Evolutionary conservation across 2,113 vertebrate genomes (phyloP).

Genomic region (Gorsachius goisagi): DNA sequence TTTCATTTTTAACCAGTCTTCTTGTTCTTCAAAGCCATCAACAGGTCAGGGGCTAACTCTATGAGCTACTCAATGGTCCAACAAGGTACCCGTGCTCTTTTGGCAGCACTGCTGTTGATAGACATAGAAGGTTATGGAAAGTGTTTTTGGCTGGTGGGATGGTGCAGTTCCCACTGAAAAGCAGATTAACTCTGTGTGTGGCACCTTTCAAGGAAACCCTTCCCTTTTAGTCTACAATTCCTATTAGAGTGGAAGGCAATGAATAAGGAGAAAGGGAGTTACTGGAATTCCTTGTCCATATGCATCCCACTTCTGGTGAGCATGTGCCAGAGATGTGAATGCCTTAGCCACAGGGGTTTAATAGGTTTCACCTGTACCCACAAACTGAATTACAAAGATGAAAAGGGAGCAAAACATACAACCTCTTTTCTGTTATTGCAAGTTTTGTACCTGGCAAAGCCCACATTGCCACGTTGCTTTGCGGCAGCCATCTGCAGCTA

Average conservation of each 20-base stretch:
- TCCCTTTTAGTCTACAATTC: not conserved
- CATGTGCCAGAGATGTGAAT: not conserved
- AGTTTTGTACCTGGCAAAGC: conserved; percentile 32
- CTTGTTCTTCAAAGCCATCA: not conserved
- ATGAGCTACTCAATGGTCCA: not conserved
- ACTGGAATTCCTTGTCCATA: conserved; percentile 29
- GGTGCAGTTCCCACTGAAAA: not conserved
- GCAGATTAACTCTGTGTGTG: not conserved
- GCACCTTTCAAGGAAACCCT: not conserved
- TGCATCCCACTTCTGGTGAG: not conserved
- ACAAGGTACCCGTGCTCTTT: not conserved
- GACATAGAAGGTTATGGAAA: not conserved
- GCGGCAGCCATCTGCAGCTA: not conserved
- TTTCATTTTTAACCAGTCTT: not conserved
- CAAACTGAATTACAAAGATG: not conserved
- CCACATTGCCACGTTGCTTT: not conserved
- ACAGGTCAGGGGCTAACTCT: not conserved
- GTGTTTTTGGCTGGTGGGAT: not conserved
- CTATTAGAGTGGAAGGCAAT: not conserved
- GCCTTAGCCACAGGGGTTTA: conserved; percentile 21
- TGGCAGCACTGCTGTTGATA: not conserved
- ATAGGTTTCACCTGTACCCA: conserved; percentile 44
- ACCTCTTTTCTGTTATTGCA: conserved; percentile 34
- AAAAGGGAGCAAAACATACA: conserved; percentile 14
- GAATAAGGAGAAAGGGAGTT: conserved; percentile 9